Conservation (phyloP, 1,140 invertebrate genomes). For the Dufourea novaeangliae region DNA sequence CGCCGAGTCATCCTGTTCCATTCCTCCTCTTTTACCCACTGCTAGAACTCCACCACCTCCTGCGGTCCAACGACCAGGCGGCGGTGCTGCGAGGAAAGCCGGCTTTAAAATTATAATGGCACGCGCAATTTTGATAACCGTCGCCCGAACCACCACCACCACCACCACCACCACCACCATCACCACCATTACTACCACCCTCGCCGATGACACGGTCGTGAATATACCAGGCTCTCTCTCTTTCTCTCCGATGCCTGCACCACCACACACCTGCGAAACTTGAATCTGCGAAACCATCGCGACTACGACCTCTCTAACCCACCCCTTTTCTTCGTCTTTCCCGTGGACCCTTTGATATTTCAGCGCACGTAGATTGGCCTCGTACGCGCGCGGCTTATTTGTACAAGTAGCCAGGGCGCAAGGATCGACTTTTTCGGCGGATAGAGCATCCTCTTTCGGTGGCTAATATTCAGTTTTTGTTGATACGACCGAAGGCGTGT, state of each 20-base stretch:
- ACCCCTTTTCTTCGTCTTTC: conserved; percentile 17
- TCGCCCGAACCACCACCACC: conserved; percentile 70
- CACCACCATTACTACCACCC: conserved; percentile 49
- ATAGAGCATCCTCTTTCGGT: too few relatives aligned
- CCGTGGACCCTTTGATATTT: conserved; percentile 72
- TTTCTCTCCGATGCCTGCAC: background rate
- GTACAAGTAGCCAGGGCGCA: background rate
- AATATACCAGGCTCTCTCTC: too few relatives aligned
- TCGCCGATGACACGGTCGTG: conserved; percentile 18
- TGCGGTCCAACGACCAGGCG: conserved; percentile 71
- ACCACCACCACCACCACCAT: conserved; percentile 24
- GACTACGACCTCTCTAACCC: background rate
- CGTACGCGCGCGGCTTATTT: background rate
- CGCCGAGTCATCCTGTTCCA: conserved; percentile 42
- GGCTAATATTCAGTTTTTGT: too few relatives aligned
- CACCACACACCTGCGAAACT: background rate
- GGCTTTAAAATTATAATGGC: conserved; percentile 82
- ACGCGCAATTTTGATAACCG: conserved; percentile 82
- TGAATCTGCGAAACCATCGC: conserved; percentile 23
- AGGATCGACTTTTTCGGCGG: conserved; percentile 3
- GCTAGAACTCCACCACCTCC: conserved; percentile 62
- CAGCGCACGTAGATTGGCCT: conserved; percentile 55
- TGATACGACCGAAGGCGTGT: too few relatives aligned
- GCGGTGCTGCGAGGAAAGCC: conserved; percentile 78
- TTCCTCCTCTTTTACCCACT: conserved; percentile 42